phyloP scores from a whole-genome alignment of 30 jellyfish, hydroid and myxozoan species.

The Pelagia noctiluca region DNA sequence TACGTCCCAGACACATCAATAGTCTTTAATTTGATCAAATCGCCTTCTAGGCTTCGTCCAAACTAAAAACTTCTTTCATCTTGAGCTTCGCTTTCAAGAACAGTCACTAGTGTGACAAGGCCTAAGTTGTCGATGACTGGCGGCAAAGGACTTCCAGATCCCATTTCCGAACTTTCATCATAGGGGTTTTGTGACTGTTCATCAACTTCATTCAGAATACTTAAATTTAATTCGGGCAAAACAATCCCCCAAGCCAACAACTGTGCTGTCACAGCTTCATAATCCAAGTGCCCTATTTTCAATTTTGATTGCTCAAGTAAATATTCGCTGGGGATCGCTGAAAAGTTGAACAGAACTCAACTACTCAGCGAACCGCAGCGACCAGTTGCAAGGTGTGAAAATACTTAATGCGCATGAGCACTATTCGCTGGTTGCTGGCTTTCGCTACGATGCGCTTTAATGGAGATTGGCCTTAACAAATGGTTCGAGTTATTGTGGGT shows the following conservation, averaged over 20 bases:
- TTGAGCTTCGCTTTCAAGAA: no score
- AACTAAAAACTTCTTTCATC: no score
- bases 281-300: slow-evolving; percentile 55
- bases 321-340: slow-evolving; percentile 72
- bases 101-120: no score
- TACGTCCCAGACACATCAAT: slow-evolving; percentile 56
- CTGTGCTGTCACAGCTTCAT: slow-evolving; percentile 8
- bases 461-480: slow-evolving; percentile 79
- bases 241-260: slow-evolving; percentile 53
- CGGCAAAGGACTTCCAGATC: slow-evolving; percentile 14
- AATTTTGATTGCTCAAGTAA: slow-evolving; percentile 10
- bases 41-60: slow-evolving; percentile 49
- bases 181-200: background rate
- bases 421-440: slow-evolving; percentile 62
- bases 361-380: slow-evolving; percentile 62
- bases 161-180: background rate
- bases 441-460: slow-evolving; percentile 48
- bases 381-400: background rate
- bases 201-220: slow-evolving; percentile 22
- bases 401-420: slow-evolving; percentile 43
- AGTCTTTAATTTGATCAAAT: slow-evolving; percentile 30
- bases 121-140: background rate
- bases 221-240: slow-evolving; percentile 16
- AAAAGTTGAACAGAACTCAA: slow-evolving; percentile 41
- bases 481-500: no score